Conservation (phyloP, 2,888 invertebrate species). For the Rhagophthalmus giganteus region DNA sequence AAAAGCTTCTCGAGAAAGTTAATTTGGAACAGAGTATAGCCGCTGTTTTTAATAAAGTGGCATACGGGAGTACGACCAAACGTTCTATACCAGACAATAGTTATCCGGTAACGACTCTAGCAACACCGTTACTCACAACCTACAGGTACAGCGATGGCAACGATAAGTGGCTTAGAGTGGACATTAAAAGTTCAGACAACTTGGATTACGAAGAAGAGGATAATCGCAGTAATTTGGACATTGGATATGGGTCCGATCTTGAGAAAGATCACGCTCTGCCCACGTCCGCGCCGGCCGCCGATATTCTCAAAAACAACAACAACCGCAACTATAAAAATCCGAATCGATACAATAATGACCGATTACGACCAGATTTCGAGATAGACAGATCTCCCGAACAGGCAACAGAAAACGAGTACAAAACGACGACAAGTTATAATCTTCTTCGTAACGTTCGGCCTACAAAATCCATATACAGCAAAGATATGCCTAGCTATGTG, state of each 20-base stretch:
- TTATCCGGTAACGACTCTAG: slow-evolving; percentile 64
- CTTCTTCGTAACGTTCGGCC: slow-evolving; percentile 63
- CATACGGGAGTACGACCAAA: slow-evolving; percentile 71
- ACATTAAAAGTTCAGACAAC: slow-evolving; percentile 42
- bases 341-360: slow-evolving; percentile 60
- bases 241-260: slow-evolving; percentile 67
- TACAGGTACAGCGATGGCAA: slow-evolving; percentile 55
- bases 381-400: slow-evolving; percentile 40
- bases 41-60: slow-evolving; percentile 70
- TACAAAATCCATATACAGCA: slow-evolving; percentile 63
- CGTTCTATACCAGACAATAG: slow-evolving; percentile 68
- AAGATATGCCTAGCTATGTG: slow-evolving; percentile 79
- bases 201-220: slow-evolving; percentile 39
- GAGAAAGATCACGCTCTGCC: slow-evolving; percentile 75
- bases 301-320: slow-evolving; percentile 75
- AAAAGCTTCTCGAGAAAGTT: slow-evolving; percentile 60
- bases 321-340: slow-evolving; percentile 77
- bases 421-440: slow-evolving; percentile 58
- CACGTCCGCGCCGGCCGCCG: slow-evolving; percentile 76
- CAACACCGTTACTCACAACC: slow-evolving; percentile 65
- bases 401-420: slow-evolving; percentile 50
- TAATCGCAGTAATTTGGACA: slow-evolving; percentile 43
- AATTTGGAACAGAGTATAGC: slow-evolving; percentile 68
- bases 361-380: slow-evolving; percentile 50
- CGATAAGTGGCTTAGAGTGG: slow-evolving; percentile 54